These are phyloP conservation scores for Odontomyia ornata DNA, from an alignment of 2,888 invertebrate species.

Conservation along the genomic window DNA sequence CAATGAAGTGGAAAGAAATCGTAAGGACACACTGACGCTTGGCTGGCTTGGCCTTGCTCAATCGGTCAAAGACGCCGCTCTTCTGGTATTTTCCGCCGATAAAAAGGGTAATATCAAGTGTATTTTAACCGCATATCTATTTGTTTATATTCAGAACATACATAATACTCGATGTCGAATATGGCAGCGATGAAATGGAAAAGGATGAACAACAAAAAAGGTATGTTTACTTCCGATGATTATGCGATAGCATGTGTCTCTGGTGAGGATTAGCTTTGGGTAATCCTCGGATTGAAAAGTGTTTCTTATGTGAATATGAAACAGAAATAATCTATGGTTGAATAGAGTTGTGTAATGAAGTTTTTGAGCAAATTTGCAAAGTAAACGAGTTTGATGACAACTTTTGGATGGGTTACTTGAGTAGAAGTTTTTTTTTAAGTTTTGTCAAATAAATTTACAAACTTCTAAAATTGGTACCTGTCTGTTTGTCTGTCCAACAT, in stretches of 20 bases:
- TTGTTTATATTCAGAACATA: conserved; percentile 9
- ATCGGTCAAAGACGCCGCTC: conserved; percentile 12
- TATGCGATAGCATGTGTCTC: conserved; percentile 14
- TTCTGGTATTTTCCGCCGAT: neutral
- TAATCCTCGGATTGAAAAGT: neutral
- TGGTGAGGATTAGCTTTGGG: neutral
- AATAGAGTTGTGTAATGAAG: conserved; percentile 7
- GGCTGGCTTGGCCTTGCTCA: conserved; percentile 13
- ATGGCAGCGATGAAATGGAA: neutral
- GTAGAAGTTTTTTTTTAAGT: too few species aligned
- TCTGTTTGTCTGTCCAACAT: too few species aligned
- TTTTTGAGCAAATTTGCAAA: neutral
- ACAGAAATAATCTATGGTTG: neutral
- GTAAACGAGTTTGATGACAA: too few species aligned
- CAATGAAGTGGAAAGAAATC: conserved; percentile 30
- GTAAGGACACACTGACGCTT: neutral
- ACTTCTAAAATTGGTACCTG: too few species aligned
- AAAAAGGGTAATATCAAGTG: conserved; percentile 6
- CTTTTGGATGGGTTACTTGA: too few species aligned
- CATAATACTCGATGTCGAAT: conserved; percentile 7
- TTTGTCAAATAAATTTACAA: too few species aligned
- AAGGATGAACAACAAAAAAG: neutral
- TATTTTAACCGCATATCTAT: conserved; percentile 30
- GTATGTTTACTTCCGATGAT: conserved; percentile 6
- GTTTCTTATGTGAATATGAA: neutral